Evolutionary conservation across 2,113 vertebrate species (phyloP), one percentile per base, ranked within the genome.

Genomic region (Atrichornis clamosus): DNA sequence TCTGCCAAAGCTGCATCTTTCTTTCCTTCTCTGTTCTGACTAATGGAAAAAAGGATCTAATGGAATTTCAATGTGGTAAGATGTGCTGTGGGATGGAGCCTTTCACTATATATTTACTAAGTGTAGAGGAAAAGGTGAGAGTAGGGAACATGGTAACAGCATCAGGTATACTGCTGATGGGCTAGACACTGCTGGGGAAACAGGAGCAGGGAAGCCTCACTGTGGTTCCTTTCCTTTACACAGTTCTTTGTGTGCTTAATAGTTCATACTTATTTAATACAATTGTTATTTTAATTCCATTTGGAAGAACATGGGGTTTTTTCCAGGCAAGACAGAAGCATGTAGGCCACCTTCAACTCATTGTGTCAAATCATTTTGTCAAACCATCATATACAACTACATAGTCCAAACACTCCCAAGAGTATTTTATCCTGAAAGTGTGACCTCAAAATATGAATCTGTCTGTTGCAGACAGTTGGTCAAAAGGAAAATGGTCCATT

Each of bases 381-480:
- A 75, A 63, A 77, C 35, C 6, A 2, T 27, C 0, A 0, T 39
- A 18, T 26, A 13, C 15, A 5, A 4, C 60, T 81, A 24, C 7
- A 7, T 59, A 27, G 44, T 84, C 24, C 44, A 60, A 81, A 82
- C 53, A 24, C 24, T 59, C 15, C n/a, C 20, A 24, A 47, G 35
- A 70, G 32, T 59, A 77, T 41, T 17, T 60, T 56, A 41, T 68
- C 44, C 69, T 72, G 44, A 42, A 68, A 58, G 50, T 50, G 18
- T 30, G 42, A 85, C 58, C 58, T 75, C 49, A 33, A 56, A 87
- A 49, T 42, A 58, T 73, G 26, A 47, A 32, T 52, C n/a, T 74
- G 16, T 49, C 37, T 44, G 18, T 21, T 67, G 81, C 50, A 83
- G 76, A 42, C 12, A 16, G 15, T 11, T 84, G 65, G 49, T 60